Percentiles rank a stretch among this genome's conserved stretches.
Evolutionary conservation across 2,113 vertebrate genomes (phyloP).

Genomic region (Poeciliopsis turrubarensis): DNA sequence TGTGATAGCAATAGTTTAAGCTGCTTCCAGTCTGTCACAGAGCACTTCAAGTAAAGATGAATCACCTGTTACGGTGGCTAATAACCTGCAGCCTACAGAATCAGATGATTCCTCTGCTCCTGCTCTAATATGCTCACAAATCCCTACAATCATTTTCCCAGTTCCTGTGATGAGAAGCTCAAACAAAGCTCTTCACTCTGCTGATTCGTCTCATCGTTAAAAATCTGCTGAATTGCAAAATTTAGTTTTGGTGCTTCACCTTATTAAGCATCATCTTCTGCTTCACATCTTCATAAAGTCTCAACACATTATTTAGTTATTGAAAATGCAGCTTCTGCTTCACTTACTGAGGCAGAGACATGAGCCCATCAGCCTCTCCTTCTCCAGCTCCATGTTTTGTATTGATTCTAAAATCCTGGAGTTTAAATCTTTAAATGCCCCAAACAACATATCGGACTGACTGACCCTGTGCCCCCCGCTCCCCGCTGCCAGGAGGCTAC

Average conservation of each 20-base stretch:
- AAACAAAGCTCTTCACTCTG: not conserved
- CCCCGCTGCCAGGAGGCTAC: not conserved
- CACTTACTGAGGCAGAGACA: not conserved
- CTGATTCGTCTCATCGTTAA: not conserved
- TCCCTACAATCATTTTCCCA: not conserved
- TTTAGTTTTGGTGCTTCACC: not conserved
- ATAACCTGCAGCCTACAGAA: not conserved
- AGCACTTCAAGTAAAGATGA: too few species aligned
- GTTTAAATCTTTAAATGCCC: conserved; percentile 1
- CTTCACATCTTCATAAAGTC: too few species aligned
- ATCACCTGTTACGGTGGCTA: not conserved
- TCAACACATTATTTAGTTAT: not conserved
- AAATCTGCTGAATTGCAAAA: not conserved
- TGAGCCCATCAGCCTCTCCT: not conserved
- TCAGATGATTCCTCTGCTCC: not conserved
- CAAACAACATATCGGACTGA: not conserved
- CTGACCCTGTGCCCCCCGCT: too few species aligned
- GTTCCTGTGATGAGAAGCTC: not conserved
- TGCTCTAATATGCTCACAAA: not conserved
- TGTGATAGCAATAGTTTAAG: not conserved
- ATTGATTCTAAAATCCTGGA: not conserved
- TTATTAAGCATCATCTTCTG: not conserved
- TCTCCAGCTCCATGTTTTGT: not conserved
- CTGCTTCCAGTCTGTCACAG: not conserved
- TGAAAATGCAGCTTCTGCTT: not conserved